Evolutionary conservation across 2,797 vertebrate species (phyloP), one percentile per base, ranked within the genome.

Genomic region (Amphiprion clarkii): DNA sequence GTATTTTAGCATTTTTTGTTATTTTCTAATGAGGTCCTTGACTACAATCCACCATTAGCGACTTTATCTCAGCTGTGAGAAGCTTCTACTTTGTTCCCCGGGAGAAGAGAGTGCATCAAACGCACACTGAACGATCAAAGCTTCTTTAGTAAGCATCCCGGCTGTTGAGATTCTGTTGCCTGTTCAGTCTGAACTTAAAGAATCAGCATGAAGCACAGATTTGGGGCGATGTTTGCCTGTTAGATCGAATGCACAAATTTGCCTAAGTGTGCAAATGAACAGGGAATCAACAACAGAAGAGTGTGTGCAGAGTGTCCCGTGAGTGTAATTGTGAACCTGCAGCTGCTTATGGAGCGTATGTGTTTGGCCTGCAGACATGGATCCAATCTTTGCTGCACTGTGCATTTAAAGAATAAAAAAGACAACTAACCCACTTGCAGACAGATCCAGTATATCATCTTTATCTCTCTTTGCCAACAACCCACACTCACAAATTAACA

Each of bases 401-500:
- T 12, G 55, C 13, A 70, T 55, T 53, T 42, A 72, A 33, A 53
- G 63, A 12, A 19, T 42, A 54, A 39, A 57, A 64, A 62, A 83
- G 44, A 64, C 44, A 77, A 12, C 52, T 1, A 53, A 75, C 62
- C 69, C 42, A 60, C 55, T 57, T 1, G 6, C 57, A 70, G 69
- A 78, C 66, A 80, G 56, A 72, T 69, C 64, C 76, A 76, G 58
- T 79, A 74, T 46, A 85, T 87, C 77, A 82, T 86, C 72, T 83
- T 87, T 85, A 86, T 82, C 78, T 70, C 55, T 57, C 59, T 67
- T 61, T 74, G 78, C 72, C 76, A 80, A 66, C 75, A 29, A 39
- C 52, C 39, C 66, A 23, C 71, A 80, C 75, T 33, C 81, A 57
- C 74, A 68, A 83, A 89, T 89, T 62, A 86, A 87, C 82, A 72